Conservation (phyloP, 2,113 vertebrate species). For the Microtus oregoni region DNA sequence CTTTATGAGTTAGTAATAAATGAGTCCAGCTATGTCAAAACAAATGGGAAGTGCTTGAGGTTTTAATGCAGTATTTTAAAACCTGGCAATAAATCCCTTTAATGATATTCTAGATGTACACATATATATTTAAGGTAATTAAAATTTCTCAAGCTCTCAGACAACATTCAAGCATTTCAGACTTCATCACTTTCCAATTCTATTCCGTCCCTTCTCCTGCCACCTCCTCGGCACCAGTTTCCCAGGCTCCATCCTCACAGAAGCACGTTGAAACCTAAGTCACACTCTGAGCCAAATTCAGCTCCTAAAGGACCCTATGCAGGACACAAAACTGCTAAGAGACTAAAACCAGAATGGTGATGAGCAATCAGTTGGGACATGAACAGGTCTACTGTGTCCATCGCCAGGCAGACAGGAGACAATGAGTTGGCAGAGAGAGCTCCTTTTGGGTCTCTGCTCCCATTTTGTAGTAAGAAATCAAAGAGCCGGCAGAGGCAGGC, state of each 20-base stretch:
- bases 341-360: background rate
- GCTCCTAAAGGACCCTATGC: background rate
- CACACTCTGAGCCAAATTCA: slow-evolving; percentile 34
- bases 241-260: background rate
- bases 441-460: background rate
- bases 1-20: slow-evolving; percentile 65
- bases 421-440: background rate
- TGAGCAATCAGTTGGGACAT: background rate
- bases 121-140: slow-evolving; percentile 42
- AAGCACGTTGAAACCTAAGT: slow-evolving; percentile 47
- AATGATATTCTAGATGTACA: slow-evolving; percentile 38
- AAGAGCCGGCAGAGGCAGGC: background rate
- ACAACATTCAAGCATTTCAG: background rate
- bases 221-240: background rate
- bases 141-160: slow-evolving; percentile 51
- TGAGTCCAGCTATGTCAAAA: slow-evolving; percentile 57
- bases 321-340: slow-evolving; percentile 9
- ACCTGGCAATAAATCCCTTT: slow-evolving; percentile 65
- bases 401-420: background rate
- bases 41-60: slow-evolving; percentile 65
- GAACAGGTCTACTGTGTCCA: background rate
- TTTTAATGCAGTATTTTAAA: slow-evolving; percentile 69
- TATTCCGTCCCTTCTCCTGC: rapidly evolving
- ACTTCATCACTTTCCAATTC: slow-evolving; percentile 3
- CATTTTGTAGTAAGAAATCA: background rate